Evolutionary conservation across 2,113 vertebrate species (phyloP), one percentile per base, ranked within the genome.

Genomic region (Corydoras sp.): DNA sequence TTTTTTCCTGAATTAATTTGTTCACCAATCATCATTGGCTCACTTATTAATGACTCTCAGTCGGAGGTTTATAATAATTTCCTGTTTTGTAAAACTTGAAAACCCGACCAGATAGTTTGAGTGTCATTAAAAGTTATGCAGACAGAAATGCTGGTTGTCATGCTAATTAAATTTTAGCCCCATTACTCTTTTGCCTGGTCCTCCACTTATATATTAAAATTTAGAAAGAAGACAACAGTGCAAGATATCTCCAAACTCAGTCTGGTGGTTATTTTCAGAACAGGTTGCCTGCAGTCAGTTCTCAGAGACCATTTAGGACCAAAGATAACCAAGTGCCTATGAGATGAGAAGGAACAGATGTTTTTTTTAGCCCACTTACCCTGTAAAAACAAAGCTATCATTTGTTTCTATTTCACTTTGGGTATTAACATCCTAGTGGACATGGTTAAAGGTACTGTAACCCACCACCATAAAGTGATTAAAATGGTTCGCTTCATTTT

Each of bases 251-350:
- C 60, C 59, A 18, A 61, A 58, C 62, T 80, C 69, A 77, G 77
- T 73, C 24, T 76, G 55, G 66, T 51, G 78, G 77, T 79, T 89
- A 84, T 89, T 88, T 89, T 88, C 48, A 86, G 83, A 81, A 29
- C 71, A 64, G 74, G 78, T 75, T 70, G 67, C 65, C 81, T 64
- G 58, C 69, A 67, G 72, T 68, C 59, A 83, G 43, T 83, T 86
- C 69, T 78, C 77, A 65, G 79, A 80, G 63, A 75, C 72, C 74
- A 71, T 72, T 18, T 68, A 55, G 79, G 76, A 69, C 61, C 51
- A 63, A n/a, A 61, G 79, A 82, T 77, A 63, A 65, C 29, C 50
- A 30, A 54, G 49, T 9, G 29, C 65, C 48, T n/a, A 58, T 58
- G 12, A 73, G 14, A 50, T 69, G 35, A 53, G 58, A 18, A 56